Evolutionary conservation across 2,113 vertebrate species (phyloP).

Genomic region (Ceyx margarethae): DNA sequence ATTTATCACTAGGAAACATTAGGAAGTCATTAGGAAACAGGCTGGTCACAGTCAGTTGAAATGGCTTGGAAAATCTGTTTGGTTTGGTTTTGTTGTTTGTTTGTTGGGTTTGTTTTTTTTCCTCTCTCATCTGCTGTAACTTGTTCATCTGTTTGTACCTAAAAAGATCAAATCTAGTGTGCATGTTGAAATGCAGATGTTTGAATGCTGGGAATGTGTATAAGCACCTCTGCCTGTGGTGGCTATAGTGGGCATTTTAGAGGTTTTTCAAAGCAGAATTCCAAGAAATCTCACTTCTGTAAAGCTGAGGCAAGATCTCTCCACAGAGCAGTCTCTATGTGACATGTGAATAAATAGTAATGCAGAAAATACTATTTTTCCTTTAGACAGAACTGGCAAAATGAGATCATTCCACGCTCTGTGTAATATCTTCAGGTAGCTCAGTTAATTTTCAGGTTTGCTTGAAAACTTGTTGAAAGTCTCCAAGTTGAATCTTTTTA

Average conservation of each 20-base stretch:
- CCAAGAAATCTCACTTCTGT: neutral
- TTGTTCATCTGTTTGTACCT: neutral
- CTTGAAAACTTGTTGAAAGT: neutral
- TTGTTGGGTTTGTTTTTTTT: neutral
- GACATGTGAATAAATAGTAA: neutral
- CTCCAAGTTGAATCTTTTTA: neutral
- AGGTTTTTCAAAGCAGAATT: neutral
- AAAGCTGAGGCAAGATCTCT: neutral
- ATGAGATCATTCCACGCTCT: neutral
- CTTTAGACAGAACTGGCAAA: neutral
- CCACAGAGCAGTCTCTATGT: neutral
- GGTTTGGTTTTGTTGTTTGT: neutral
- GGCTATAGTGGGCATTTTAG: neutral
- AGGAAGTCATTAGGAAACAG: neutral
- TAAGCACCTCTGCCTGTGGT: neutral
- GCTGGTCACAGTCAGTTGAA: neutral
- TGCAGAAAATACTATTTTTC: neutral
- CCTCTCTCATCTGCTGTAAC: neutral
- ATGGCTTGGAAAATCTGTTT: neutral
- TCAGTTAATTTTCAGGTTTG: neutral
- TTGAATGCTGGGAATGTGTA: neutral
- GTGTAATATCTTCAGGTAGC: neutral
- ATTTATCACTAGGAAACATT: neutral
- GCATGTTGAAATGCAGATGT: neutral
- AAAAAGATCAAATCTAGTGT: neutral